Conservation (phyloP, 1,140 invertebrate genomes). For the Sipha flava region DNA sequence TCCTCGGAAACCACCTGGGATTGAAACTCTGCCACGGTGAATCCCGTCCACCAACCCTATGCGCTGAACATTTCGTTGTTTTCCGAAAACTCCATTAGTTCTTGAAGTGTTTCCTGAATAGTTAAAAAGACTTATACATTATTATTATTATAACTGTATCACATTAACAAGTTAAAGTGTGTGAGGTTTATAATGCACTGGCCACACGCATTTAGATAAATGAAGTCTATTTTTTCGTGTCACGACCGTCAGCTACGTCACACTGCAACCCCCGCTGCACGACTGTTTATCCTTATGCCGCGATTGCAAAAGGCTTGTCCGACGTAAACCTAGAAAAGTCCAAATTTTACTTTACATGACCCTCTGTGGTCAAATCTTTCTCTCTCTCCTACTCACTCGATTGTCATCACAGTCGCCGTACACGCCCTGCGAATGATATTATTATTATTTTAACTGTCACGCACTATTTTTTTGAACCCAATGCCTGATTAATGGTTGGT, state of each 20-base stretch:
- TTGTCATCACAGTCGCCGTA: too few species aligned
- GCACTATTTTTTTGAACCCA: too few species aligned
- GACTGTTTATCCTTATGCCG: background rate
- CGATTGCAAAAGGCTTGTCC: too few species aligned
- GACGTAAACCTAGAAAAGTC: too few species aligned
- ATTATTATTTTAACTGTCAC: too few species aligned
- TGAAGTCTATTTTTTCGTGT: background rate
- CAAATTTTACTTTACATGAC: too few species aligned
- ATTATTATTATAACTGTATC: background rate
- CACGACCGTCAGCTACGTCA: background rate
- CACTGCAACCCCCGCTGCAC: too few species aligned
- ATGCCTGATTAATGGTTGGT: too few species aligned
- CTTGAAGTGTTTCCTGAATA: background rate
- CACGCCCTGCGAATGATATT: too few species aligned
- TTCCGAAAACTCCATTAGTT: background rate
- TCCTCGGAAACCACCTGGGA: conserved; percentile 27
- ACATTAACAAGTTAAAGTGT: background rate
- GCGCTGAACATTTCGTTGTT: background rate
- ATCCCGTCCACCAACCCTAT: background rate
- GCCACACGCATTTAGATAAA: background rate
- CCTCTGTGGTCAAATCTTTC: too few species aligned
- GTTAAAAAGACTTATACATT: background rate
- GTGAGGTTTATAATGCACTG: background rate
- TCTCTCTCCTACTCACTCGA: too few species aligned
- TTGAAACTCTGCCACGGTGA: background rate